These are phyloP conservation scores for Turnix velox DNA, from an alignment of 2,113 vertebrate species.

Conservation along the genomic window DNA sequence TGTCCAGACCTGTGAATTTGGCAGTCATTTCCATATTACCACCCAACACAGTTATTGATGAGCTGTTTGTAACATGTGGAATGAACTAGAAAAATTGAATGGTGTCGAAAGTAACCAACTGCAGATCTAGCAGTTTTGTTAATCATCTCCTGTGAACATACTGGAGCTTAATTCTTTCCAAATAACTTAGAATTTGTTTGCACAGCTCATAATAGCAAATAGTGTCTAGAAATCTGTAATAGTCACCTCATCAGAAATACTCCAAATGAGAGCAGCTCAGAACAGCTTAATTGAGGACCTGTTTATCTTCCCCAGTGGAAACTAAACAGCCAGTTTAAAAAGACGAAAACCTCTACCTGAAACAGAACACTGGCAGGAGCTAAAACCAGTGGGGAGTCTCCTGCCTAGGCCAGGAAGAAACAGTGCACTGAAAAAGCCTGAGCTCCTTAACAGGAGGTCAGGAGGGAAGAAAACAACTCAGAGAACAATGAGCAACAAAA, in stretches of 20 bases:
- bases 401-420: background rate
- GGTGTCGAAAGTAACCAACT: background rate
- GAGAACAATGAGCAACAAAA: background rate
- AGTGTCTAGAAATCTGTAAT: background rate
- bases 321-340: background rate
- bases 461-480: background rate
- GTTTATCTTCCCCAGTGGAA: background rate
- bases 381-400: background rate
- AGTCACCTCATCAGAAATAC: background rate
- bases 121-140: background rate
- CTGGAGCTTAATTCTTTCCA: background rate
- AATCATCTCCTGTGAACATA: background rate
- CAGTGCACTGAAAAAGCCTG: background rate
- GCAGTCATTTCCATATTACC: background rate
- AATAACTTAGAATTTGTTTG: constrained; percentile 8
- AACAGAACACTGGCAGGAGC: background rate
- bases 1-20: background rate
- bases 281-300: background rate
- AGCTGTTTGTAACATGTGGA: background rate
- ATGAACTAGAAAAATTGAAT: background rate
- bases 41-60: background rate
- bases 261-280: background rate
- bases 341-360: background rate
- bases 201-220: background rate
- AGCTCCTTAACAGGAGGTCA: background rate